phyloP scores from a whole-genome alignment of 2,888 invertebrate genomes.

The Nomada ferruginata region DNA sequence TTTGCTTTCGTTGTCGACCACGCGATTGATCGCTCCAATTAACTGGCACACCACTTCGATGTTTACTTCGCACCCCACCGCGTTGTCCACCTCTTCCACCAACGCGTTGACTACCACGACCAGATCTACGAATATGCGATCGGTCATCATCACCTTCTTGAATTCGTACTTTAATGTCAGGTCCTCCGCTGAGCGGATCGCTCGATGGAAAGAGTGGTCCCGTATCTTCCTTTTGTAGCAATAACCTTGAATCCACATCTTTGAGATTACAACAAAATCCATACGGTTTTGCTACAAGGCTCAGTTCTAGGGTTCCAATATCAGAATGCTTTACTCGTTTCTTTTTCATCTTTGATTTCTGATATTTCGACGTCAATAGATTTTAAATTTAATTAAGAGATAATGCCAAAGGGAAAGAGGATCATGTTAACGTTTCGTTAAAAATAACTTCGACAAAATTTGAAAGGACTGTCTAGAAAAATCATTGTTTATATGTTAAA shows the following conservation, averaged over 20 bases:
- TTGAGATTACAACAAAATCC: constrained; percentile 77
- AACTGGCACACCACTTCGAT: background rate
- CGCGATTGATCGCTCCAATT: background rate
- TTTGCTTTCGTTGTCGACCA: background rate
- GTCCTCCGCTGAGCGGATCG: constrained; percentile 66
- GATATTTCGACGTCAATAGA: background rate
- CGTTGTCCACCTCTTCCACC: background rate
- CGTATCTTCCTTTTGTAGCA: constrained; percentile 17
- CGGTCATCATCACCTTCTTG: constrained; percentile 66
- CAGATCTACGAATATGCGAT: background rate
- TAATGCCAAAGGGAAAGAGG: background rate
- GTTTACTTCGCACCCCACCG: background rate
- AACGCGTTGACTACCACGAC: constrained; percentile 4
- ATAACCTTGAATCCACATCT: constrained; percentile 66
- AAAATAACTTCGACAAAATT: constrained; percentile 5
- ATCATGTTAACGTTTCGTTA: background rate
- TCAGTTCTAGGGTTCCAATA: constrained; percentile 28
- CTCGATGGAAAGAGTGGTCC: constrained; percentile 57
- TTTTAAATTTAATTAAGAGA: constrained; percentile 15
- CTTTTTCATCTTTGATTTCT: constrained; percentile 36
- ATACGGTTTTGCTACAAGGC: constrained; percentile 71
- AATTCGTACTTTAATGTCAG: constrained; percentile 74
- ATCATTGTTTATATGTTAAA: constrained; percentile 1
- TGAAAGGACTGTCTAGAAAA: constrained; percentile 22
- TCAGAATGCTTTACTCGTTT: background rate